Base-by-base conservation (phyloP, 2,888 invertebrate species). In the Athetis lepigone region DNA sequence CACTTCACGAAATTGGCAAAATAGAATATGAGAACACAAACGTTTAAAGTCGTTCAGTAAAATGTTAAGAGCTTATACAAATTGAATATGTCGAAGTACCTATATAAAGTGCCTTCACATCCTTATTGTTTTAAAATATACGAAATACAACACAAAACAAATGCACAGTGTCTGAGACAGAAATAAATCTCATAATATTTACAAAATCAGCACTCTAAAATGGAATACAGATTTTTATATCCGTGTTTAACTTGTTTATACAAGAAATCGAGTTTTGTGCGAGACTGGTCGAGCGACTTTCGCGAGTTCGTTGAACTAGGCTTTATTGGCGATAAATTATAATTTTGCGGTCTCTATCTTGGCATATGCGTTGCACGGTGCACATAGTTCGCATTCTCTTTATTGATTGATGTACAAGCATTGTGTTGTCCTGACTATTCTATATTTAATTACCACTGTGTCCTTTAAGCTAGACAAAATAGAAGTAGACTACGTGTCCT, bases 271-370 rank as follows among this genome's bases (percentile, higher is more conserved):
- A 49, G 47, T 70, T 61, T 33, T 18, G 8, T 29, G 11, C 43
- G 19, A 43, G 43, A 70, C 65, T 27, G 19, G 65, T 65, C 21
- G 13, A 5, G 19, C 25, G 19, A 61, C 43, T 65, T 69, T 49
- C 61, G 43, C 43, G 43, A 37, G 70, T 61, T 66, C 70, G 50
- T 37, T 70, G 9, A 65, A 43, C 65, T 60, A n/a, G 25, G 0
- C 0, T 4, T 23, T 27, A 4, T n/a, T 16, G 29, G 33, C 25
- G 25, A 40, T 9, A 23, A 11, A 23, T 61, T 60, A 13, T n/a
- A n/a, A n/a, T n/a, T n/a, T n/a, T n/a, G n/a, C n/a, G n/a, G n/a
- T n/a, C n/a, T n/a, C n/a, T n/a, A n/a, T n/a, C n/a, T n/a, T n/a
- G n/a, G n/a, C n/a, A n/a, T n/a, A n/a, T n/a, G n/a, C n/a, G n/a